Conservation (phyloP, 2,888 invertebrate species). For the Orthonevra nobilis region DNA sequence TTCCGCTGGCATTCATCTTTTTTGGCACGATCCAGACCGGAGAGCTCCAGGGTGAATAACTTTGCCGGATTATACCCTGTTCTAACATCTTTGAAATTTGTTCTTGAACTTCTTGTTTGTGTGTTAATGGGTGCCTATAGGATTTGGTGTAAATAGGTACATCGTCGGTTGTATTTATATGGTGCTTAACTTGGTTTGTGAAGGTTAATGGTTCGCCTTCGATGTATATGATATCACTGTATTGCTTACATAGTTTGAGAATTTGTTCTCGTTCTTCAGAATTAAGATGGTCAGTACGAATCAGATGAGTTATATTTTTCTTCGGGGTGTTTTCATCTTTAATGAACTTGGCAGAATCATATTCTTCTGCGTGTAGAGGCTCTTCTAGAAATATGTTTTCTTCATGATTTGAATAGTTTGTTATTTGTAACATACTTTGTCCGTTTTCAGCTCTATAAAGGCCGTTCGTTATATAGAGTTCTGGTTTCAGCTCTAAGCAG, state of each 20-base stretch:
- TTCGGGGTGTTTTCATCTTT: background rate
- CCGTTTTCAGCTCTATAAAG: constrained; percentile 8
- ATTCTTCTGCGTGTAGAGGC: constrained; percentile 2
- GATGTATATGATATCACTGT: constrained; percentile 5
- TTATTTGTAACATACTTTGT: background rate
- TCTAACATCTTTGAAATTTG: constrained; percentile 9
- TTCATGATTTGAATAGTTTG: background rate
- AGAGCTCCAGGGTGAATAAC: constrained; percentile 11
- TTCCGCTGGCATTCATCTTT: background rate
- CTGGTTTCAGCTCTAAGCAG: constrained; percentile 3
- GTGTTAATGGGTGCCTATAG: too few relatives aligned
- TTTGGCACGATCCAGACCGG: constrained; percentile 10
- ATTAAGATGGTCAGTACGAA: constrained; percentile 23
- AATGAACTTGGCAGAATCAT: constrained; percentile 5
- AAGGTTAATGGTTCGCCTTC: constrained; percentile 16
- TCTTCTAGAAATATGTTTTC: background rate
- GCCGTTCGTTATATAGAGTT: background rate
- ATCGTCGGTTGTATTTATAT: too few relatives aligned
- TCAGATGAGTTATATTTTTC: background rate
- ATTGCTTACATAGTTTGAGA: background rate
- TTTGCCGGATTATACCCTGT: constrained; percentile 12
- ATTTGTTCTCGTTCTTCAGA: background rate
- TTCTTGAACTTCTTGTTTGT: constrained; percentile 6
- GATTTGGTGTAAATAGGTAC: too few relatives aligned
- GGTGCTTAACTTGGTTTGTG: constrained; percentile 22